A percentile compares a stretch with the other conserved stretches of the same genome.
Conservation (phyloP, 2,113 vertebrate species). For the Eulemur rufifrons region DNA sequence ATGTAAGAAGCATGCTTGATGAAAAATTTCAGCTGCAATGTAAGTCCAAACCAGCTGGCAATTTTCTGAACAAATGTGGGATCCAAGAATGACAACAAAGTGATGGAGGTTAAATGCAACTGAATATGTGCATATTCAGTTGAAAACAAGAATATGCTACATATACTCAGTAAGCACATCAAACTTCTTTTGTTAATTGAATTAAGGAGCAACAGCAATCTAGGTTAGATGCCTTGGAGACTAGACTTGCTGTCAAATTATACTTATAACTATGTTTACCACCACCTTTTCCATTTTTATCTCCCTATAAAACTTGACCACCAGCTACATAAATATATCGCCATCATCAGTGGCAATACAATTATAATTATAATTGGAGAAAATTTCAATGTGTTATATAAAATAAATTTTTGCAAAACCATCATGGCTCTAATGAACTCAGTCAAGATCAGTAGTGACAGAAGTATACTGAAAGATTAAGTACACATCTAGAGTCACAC, state of each 20-base stretch:
- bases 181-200: background rate
- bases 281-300: background rate
- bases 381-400: background rate
- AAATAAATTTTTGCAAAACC: background rate
- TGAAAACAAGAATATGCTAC: background rate
- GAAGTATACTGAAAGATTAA: background rate
- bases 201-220: background rate
- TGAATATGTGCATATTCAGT: no score
- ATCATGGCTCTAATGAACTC: background rate
- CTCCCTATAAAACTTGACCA: background rate
- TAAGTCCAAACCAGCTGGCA: background rate
- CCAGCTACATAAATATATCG: background rate
- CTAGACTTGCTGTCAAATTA: no score
- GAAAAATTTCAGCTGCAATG: background rate
- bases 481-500: background rate
- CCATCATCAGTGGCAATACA: no score
- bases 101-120: background rate
- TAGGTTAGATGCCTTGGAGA: background rate
- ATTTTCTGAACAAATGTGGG: background rate
- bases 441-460: background rate
- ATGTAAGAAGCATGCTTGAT: background rate
- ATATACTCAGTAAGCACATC: background rate
- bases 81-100: background rate
- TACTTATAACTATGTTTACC: no score
- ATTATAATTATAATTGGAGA: no score